Percentiles rank a stretch among this genome's conserved stretches.
Conservation (phyloP, 2,888 invertebrate genomes). For the Tenthredo distinguenda region DNA sequence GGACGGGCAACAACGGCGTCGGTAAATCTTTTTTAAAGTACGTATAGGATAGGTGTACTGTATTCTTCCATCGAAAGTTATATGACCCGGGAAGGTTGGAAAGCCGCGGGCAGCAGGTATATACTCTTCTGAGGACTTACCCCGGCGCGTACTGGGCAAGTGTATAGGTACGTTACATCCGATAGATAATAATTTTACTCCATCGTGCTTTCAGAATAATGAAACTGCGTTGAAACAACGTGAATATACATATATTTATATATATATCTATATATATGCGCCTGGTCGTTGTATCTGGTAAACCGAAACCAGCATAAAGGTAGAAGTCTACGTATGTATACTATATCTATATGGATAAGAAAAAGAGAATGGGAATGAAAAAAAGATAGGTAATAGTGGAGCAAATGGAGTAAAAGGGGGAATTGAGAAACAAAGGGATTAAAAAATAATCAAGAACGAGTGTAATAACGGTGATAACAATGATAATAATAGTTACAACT, state of each 20-base stretch:
- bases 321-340: background rate
- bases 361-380: slow-evolving; percentile 9
- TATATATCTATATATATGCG: background rate
- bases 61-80: slow-evolving; percentile 1
- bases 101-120: slow-evolving; percentile 50
- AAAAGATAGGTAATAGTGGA: slow-evolving; percentile 7
- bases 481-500: slow-evolving; percentile 40
- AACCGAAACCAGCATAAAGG: background rate
- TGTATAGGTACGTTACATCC: background rate
- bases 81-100: background rate
- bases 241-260: background rate
- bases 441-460: slow-evolving; percentile 23
- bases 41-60: background rate
- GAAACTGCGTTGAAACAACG: slow-evolving; percentile 13
- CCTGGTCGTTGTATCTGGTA: background rate
- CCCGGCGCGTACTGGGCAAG: background rate
- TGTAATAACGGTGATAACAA: slow-evolving; percentile 44
- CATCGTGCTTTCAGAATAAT: slow-evolving; percentile 25
- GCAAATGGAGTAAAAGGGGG: slow-evolving; percentile 50
- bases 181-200: slow-evolving; percentile 30
- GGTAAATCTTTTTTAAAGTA: slow-evolving; percentile 44
- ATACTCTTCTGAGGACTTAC: background rate
- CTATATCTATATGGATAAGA: slow-evolving; percentile 22
- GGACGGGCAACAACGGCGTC: slow-evolving; percentile 41
- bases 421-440: background rate